phyloP scores from a whole-genome alignment of 2,888 invertebrate genomes.

The Taphrorychus bicolor region DNA sequence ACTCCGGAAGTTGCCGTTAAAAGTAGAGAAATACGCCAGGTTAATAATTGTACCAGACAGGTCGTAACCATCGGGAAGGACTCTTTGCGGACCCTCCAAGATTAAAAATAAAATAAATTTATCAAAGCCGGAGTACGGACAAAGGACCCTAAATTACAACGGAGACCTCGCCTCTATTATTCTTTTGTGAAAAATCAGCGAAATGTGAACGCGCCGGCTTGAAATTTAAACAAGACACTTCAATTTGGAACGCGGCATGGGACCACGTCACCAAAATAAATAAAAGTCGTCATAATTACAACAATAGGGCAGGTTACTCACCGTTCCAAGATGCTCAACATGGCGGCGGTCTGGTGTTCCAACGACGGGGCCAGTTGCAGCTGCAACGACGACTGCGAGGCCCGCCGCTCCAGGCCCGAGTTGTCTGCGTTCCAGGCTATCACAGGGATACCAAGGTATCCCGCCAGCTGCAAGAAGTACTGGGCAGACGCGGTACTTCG shows the following conservation, averaged over 20 bases:
- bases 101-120: not conserved
- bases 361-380: conserved; percentile 95
- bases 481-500: conserved; percentile 93
- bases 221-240: not conserved
- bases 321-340: conserved; percentile 92
- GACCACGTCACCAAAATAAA: too few species aligned
- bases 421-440: conserved; percentile 99
- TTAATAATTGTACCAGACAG: not conserved
- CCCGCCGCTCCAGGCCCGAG: conserved; percentile 77
- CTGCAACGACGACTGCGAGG: conserved; percentile 87
- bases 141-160: not conserved
- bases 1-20: not conserved
- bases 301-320: too few species aligned
- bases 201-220: too few species aligned
- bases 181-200: not conserved
- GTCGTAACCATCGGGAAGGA: not conserved
- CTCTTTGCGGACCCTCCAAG: not conserved
- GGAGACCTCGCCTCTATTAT: not conserved
- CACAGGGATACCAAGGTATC: conserved; percentile 91
- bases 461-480: conserved; percentile 91
- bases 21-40: too few species aligned
- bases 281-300: too few species aligned
- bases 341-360: conserved; percentile 95
- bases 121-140: not conserved
- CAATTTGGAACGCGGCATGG: not conserved